These are phyloP conservation scores for Pangasius djambal DNA, from an alignment of 2,797 vertebrate genomes.

Conservation along the genomic window DNA sequence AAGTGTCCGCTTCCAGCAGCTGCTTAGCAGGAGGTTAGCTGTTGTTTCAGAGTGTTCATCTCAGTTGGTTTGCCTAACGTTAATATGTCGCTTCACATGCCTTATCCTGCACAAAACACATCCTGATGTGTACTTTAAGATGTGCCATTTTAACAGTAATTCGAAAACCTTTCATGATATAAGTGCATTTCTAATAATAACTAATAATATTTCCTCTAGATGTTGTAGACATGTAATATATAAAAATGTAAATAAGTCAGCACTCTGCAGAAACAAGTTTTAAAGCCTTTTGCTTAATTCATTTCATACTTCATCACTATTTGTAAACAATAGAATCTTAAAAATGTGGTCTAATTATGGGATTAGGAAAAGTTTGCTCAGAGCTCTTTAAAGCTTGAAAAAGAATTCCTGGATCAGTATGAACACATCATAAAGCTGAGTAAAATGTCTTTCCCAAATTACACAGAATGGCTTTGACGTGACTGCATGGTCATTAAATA, in stretches of 20 bases:
- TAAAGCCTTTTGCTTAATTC: neutral
- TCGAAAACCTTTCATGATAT: neutral
- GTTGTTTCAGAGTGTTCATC: constrained; percentile 39
- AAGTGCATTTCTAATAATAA: neutral
- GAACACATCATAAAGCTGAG: constrained; percentile 13
- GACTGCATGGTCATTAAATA: constrained; percentile 40
- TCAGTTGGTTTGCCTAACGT: constrained; percentile 54
- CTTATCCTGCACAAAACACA: neutral
- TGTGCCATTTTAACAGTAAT: constrained; percentile 9
- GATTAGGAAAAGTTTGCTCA: constrained; percentile 2
- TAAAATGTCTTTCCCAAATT: constrained; percentile 29
- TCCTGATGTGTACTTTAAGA: neutral
- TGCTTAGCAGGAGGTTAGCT: constrained; percentile 39
- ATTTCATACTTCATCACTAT: constrained; percentile 15
- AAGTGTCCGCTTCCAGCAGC: constrained; percentile 62
- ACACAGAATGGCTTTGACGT: constrained; percentile 5
- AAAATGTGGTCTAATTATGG: neutral
- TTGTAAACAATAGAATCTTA: constrained; percentile 34
- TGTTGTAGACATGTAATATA: neutral
- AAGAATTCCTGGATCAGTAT: neutral
- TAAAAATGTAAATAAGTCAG: neutral
- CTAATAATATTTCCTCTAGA: neutral
- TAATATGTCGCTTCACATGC: constrained; percentile 38
- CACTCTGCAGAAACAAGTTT: neutral
- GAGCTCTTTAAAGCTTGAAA: constrained; percentile 16